Percentiles rank a stretch among this genome's conserved stretches.
Conservation (phyloP, 2,888 invertebrate genomes). For the Lepas anatifera region DNA sequence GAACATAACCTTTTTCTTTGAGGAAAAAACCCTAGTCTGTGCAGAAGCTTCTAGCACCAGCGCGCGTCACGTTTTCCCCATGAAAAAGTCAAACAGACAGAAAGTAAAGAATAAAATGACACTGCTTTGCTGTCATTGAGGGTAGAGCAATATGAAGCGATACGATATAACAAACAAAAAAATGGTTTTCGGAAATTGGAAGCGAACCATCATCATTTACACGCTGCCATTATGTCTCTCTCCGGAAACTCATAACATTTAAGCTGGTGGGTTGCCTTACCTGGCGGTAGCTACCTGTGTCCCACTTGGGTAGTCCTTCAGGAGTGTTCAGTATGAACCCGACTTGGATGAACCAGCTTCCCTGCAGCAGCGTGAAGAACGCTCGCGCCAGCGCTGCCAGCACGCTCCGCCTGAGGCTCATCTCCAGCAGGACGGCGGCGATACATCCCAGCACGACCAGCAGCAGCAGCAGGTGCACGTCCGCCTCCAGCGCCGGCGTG, state of each 20-base stretch:
- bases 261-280: no score
- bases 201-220: not conserved
- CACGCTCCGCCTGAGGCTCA: conserved; percentile 32
- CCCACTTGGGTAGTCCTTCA: conserved; percentile 16
- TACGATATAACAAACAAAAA: not conserved
- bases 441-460: conserved; percentile 33
- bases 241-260: not conserved
- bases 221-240: not conserved
- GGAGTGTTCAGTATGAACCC: conserved; percentile 41
- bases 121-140: no score
- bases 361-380: conserved; percentile 38
- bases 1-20: no score
- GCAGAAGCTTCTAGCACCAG: no score
- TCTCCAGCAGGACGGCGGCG: conserved; percentile 32
- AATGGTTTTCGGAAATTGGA: no score
- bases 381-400: conserved; percentile 33
- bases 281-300: not conserved
- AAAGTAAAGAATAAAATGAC: no score
- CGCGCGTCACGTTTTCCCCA: no score
- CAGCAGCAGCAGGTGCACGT: conserved; percentile 32
- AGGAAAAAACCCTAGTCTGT: no score
- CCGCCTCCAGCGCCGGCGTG: conserved; percentile 32
- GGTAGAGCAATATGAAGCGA: no score
- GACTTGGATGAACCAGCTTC: conserved; percentile 42
- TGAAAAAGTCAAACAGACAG: no score